A percentile compares a stretch with the other conserved stretches of the same genome.
Conservation (phyloP, 2,888 invertebrate genomes). For the Tromatobia lineatoria region DNA sequence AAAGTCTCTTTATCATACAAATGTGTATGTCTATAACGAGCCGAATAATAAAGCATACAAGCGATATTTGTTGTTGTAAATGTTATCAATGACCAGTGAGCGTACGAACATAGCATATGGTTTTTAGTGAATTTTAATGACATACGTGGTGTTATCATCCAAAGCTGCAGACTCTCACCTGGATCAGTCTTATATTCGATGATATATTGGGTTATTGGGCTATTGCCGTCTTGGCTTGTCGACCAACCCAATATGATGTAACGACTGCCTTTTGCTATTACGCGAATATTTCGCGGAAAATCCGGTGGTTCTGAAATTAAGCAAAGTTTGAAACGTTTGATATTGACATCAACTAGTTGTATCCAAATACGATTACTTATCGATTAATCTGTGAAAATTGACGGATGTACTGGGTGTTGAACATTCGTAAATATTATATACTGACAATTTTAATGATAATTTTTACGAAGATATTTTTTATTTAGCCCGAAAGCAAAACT, state of each 20-base stretch:
- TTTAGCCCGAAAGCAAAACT: too few species aligned
- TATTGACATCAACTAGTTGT: too few species aligned
- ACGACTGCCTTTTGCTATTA: constrained; percentile 94
- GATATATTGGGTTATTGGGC: constrained; percentile 95
- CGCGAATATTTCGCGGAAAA: constrained; percentile 94
- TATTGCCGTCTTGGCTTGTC: constrained; percentile 95
- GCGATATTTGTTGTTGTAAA: background rate
- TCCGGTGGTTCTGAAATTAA: constrained; percentile 91
- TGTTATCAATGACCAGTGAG: background rate
- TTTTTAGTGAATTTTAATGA: constrained; percentile 50
- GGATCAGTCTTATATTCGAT: constrained; percentile 95
- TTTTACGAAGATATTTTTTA: too few species aligned
- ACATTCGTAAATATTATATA: background rate
- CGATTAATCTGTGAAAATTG: too few species aligned
- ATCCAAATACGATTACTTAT: too few species aligned
- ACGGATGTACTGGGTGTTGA: background rate
- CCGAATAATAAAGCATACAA: background rate
- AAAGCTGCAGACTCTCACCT: constrained; percentile 86
- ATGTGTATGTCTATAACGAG: background rate
- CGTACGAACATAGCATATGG: background rate
- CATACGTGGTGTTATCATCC: constrained; percentile 64
- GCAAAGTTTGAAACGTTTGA: background rate
- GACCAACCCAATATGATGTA: constrained; percentile 96
- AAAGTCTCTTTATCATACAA: background rate
- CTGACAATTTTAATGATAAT: background rate